Evolutionary conservation across 2,113 vertebrate genomes (phyloP).

Genomic region (Pollachius pollachius): DNA sequence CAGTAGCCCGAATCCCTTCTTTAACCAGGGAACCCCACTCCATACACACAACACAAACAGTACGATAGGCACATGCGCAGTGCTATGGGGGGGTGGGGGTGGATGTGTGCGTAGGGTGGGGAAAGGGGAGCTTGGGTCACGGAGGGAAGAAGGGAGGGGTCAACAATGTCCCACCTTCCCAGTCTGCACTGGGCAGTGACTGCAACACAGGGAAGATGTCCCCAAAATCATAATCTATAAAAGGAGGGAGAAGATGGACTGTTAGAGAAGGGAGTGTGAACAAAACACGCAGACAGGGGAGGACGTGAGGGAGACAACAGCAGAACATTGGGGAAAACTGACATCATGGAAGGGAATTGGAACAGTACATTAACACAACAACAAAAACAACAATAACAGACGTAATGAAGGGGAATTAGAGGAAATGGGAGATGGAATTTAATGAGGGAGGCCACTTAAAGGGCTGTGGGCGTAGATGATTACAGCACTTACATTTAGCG

Average conservation of each 20-base stretch:
- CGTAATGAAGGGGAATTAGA: slow-evolving; percentile 3
- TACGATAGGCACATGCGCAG: slow-evolving; percentile 18
- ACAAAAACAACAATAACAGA: slow-evolving; percentile 30
- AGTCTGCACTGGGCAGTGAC: slow-evolving; percentile 97
- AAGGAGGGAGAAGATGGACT: slow-evolving; percentile 34
- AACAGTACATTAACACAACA: not conserved
- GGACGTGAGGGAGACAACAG: slow-evolving; percentile 14
- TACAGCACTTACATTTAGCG: slow-evolving; percentile 16
- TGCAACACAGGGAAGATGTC: slow-evolving; percentile 98
- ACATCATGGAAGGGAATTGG: slow-evolving; percentile 8
- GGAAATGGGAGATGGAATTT: not conserved
- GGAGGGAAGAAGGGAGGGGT: slow-evolving; percentile 54
- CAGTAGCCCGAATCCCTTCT: too few relatives aligned
- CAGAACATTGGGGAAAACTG: slow-evolving; percentile 25
- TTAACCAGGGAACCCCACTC: slow-evolving; percentile 12
- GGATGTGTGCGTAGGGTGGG: slow-evolving; percentile 51
- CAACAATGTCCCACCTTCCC: slow-evolving; percentile 96
- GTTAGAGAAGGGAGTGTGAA: slow-evolving; percentile 44
- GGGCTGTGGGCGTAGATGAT: slow-evolving; percentile 25
- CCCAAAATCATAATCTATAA: slow-evolving; percentile 99
- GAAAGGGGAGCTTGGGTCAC: slow-evolving; percentile 44
- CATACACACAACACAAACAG: slow-evolving; percentile 50
- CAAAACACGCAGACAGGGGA: slow-evolving; percentile 29
- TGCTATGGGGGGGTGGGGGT: not conserved
- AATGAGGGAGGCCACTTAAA: not conserved